Base-by-base conservation (phyloP, 2,888 invertebrate genomes). In the Pristionchus exspectatus region DNA sequence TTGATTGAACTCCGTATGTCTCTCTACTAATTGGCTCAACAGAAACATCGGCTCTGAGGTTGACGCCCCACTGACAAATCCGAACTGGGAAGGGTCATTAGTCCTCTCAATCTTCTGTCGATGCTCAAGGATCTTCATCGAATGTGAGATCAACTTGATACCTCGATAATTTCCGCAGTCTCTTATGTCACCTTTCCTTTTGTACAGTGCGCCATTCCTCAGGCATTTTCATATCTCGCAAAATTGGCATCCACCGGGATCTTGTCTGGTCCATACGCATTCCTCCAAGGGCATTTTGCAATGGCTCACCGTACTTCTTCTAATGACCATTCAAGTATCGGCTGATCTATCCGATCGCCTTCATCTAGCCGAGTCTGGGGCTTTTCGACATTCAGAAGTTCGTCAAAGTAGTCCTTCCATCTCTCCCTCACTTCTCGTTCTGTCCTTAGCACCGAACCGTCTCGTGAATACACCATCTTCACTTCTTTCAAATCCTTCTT, bases 321-420 rank as follows among this genome's bases (percentile, higher is more conserved):
- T n/a, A n/a, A n/a, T n/a, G n/a, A n/a, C n/a, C n/a, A n/a, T n/a
- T n/a, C n/a, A n/a, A n/a, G n/a, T 63, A 63, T 24, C 63, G 63
- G 63, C 24, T 63, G 63, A 63, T 63, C 16, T 14, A 63, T 21
- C 63, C 21, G 10, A 18, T 63, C 63, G 5, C 63, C 63, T 21
- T 63, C 63, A 4, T 63, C 63, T 5, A 63, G 63, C 63, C 63
- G 21, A 38, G 77, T 24, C 44, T 77, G 77, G 4, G 38, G 9
- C n/a, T 81, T 81, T n/a, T 81, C 81, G 5, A 81, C 81, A 54
- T 81, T 81, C 10, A 81, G 24, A 24, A 81, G 50, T 14, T 81
- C 50, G 24, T 81, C 81, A 24, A 81, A 81, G 18, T 81, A 81
- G 16, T 81, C 81, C 27, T 16, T 5, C 81, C 81, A 81, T 81